Evolutionary conservation across 2,888 invertebrate species (phyloP).

Genomic region (Neoascia interrupta): DNA sequence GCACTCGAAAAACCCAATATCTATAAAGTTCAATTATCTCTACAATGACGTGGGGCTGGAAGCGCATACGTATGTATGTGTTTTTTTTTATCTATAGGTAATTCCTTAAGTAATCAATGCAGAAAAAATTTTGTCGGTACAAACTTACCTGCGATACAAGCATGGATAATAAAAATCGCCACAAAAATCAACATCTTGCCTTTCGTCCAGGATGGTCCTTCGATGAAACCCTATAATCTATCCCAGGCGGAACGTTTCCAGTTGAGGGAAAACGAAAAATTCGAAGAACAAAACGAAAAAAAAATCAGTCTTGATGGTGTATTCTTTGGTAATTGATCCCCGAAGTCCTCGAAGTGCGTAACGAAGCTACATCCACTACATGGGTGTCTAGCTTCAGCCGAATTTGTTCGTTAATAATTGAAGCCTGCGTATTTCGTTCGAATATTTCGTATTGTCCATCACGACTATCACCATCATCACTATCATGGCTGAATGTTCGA

Average conservation of each 20-base stretch:
- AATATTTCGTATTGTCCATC: slow-evolving; percentile 45
- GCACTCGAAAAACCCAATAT: too few species aligned
- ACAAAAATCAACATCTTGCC: slow-evolving; percentile 78
- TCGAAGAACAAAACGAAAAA: slow-evolving; percentile 15
- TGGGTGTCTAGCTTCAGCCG: slow-evolving; percentile 23
- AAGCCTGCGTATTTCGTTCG: slow-evolving; percentile 37
- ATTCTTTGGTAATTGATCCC: slow-evolving; percentile 65
- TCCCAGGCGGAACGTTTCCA: slow-evolving; percentile 21
- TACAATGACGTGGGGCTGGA: too few species aligned
- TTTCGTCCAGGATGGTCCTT: not conserved
- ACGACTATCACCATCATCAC: too few species aligned
- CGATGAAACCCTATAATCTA: slow-evolving; percentile 6
- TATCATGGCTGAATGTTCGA: too few species aligned
- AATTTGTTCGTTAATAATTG: slow-evolving; percentile 50
- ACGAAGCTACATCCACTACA: slow-evolving; percentile 35
- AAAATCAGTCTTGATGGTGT: slow-evolving; percentile 65
- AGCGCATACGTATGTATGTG: too few species aligned
- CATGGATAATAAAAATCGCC: slow-evolving; percentile 78
- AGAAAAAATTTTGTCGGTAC: too few species aligned
- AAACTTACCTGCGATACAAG: slow-evolving; percentile 79
- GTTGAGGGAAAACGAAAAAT: slow-evolving; percentile 27
- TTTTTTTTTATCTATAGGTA: too few species aligned
- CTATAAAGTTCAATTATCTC: too few species aligned
- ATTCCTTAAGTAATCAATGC: too few species aligned
- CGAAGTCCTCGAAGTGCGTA: slow-evolving; percentile 55